Conservation (phyloP, 2,888 invertebrate genomes). For the Cynaeus angustus region DNA sequence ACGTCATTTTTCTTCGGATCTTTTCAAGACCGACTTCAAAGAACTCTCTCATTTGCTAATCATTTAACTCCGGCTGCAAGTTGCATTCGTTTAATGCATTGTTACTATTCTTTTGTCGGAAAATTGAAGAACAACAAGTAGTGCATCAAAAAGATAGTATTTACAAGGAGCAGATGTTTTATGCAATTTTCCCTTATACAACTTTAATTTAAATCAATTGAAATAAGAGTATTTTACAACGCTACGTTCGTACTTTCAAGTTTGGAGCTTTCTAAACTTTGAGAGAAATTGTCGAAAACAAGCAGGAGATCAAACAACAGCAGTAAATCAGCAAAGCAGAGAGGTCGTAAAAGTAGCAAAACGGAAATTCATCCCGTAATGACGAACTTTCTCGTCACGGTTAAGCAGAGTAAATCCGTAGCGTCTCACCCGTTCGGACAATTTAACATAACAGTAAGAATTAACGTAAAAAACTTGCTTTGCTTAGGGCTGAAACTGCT, state of each 20-base stretch:
- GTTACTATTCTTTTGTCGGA: neutral
- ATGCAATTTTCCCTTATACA: neutral
- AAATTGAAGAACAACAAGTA: neutral
- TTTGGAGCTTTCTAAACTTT: conserved; percentile 22
- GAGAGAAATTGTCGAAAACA: conserved; percentile 24
- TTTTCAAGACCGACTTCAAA: conserved; percentile 24
- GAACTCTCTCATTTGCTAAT: conserved; percentile 31
- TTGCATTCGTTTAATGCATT: conserved; percentile 1
- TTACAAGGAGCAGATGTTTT: neutral
- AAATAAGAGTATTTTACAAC: neutral
- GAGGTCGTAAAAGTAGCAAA: conserved; percentile 36
- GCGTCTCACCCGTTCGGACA: conserved; percentile 17
- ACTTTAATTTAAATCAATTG: neutral
- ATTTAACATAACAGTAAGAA: conserved; percentile 24
- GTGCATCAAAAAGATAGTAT: neutral
- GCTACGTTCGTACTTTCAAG: conserved; percentile 3
- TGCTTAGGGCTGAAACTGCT: conserved; percentile 4
- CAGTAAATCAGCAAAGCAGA: conserved; percentile 37
- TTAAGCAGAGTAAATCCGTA: conserved; percentile 10
- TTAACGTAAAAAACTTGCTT: conserved; percentile 29
- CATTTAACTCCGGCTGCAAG: conserved; percentile 22
- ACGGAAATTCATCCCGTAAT: conserved; percentile 43
- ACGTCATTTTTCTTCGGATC: conserved; percentile 22
- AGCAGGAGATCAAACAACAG: conserved; percentile 39
- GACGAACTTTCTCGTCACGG: conserved; percentile 29